phyloP scores from a whole-genome alignment of 2,888 invertebrate genomes.

The Lingula anatina region DNA sequence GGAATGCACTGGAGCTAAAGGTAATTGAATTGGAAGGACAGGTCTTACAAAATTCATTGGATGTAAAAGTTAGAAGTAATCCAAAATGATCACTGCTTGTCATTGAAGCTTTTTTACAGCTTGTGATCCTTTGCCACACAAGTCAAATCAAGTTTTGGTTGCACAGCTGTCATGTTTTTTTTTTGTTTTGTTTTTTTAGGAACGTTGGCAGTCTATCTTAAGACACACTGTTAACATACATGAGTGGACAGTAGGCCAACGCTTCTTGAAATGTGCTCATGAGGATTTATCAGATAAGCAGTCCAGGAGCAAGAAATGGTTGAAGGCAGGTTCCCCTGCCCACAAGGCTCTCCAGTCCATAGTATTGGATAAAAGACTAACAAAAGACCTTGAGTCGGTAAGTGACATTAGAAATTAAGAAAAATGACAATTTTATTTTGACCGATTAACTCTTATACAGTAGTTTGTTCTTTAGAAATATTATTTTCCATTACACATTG shows the following conservation, averaged over 20 bases:
- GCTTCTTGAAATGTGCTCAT: conserved; percentile 6
- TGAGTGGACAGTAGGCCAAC: neutral
- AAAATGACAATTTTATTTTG: too few species aligned
- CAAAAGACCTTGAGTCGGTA: neutral
- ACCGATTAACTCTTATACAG: too few species aligned
- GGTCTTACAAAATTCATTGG: neutral
- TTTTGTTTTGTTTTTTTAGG: neutral
- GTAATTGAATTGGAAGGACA: neutral
- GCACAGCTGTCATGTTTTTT: too few species aligned
- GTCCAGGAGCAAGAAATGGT: conserved; percentile 7
- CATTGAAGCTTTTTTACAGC: too few species aligned
- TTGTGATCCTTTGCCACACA: too few species aligned
- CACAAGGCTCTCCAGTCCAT: conserved; percentile 10
- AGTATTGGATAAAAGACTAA: conserved; percentile 5
- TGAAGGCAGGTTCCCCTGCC: conserved; percentile 7
- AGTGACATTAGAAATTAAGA: too few species aligned
- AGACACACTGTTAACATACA: neutral
- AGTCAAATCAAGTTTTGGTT: too few species aligned
- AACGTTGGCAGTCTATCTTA: neutral
- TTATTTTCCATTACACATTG: too few species aligned
- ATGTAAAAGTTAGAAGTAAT: too few species aligned
- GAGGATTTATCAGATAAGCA: neutral
- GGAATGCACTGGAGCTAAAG: neutral
- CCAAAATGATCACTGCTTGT: too few species aligned
- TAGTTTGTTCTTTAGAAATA: too few species aligned